phyloP scores from a whole-genome alignment of 1,140 invertebrate genomes.

The Brachionus koreanus region DNA sequence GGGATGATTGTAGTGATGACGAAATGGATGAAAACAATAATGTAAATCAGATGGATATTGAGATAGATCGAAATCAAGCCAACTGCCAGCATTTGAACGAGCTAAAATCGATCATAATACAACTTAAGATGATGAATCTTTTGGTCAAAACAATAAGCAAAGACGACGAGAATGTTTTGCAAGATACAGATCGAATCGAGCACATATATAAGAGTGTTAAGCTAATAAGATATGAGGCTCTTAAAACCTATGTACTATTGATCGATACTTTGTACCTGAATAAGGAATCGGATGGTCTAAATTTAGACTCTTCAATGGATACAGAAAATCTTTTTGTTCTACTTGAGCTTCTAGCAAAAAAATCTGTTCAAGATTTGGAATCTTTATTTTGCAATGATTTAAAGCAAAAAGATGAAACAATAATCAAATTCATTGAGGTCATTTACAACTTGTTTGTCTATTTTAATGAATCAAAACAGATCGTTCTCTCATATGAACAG shows the following conservation, averaged over 20 bases:
- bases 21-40: constrained; percentile 28
- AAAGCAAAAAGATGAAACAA: constrained; percentile 1
- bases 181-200: constrained; percentile 31
- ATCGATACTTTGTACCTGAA: constrained; percentile 19
- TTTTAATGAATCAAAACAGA: constrained; percentile 20
- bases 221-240: constrained; percentile 22
- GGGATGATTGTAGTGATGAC: constrained; percentile 13
- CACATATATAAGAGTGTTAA: constrained; percentile 34
- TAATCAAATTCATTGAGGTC: background rate
- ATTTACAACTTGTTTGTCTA: constrained; percentile 28
- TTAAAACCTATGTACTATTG: constrained; percentile 11
- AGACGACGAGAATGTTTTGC: constrained; percentile 9
- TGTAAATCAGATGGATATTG: background rate
- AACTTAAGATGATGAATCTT: background rate
- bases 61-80: background rate
- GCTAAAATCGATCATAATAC: background rate
- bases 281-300: background rate
- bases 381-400: background rate
- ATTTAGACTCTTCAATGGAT: background rate
- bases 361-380: constrained; percentile 3
- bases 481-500: background rate
- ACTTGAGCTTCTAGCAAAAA: background rate
- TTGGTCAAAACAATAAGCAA: constrained; percentile 40
- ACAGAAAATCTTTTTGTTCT: background rate
- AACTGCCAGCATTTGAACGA: background rate